Percentiles rank a stretch among this genome's conserved stretches.
phyloP scores from a whole-genome alignment of 2,888 invertebrate genomes.

The Eretmocerus hayati region DNA sequence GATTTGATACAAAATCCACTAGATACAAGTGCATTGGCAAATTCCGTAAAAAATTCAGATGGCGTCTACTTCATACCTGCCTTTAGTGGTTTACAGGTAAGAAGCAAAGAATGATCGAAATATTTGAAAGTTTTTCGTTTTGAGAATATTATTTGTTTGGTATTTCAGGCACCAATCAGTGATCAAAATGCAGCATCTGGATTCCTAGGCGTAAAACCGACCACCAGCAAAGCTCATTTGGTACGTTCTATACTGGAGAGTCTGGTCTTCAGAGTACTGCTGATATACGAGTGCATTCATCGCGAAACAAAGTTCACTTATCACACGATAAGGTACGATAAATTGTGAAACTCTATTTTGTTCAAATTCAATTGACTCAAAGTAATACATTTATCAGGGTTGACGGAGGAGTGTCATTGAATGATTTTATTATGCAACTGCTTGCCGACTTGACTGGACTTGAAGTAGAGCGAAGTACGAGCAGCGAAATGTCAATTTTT shows the following conservation, averaged over 20 bases:
- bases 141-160: not conserved
- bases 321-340: constrained; percentile 54
- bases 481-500: constrained; percentile 74
- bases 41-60: constrained; percentile 61
- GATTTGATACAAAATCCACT: constrained; percentile 46
- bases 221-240: constrained; percentile 70
- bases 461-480: constrained; percentile 65
- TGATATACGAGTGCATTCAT: constrained; percentile 68
- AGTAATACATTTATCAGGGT: constrained; percentile 61
- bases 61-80: constrained; percentile 85
- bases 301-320: constrained; percentile 60
- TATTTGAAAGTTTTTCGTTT: not conserved
- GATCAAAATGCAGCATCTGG: constrained; percentile 78
- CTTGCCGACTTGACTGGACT: constrained; percentile 76
- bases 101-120: not conserved
- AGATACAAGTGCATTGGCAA: constrained; percentile 62
- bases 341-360: too few relatives aligned
- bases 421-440: constrained; percentile 84
- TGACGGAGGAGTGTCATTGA: constrained; percentile 94
- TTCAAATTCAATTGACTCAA: too few relatives aligned
- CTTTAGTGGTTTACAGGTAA: constrained; percentile 78
- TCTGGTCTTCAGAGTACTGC: constrained; percentile 72
- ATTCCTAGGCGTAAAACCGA: constrained; percentile 70
- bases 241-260: constrained; percentile 80
- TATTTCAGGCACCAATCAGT: constrained; percentile 74